Base-by-base conservation (phyloP, 1,140 invertebrate species). In the Aphelenchoides fujianensis region DNA sequence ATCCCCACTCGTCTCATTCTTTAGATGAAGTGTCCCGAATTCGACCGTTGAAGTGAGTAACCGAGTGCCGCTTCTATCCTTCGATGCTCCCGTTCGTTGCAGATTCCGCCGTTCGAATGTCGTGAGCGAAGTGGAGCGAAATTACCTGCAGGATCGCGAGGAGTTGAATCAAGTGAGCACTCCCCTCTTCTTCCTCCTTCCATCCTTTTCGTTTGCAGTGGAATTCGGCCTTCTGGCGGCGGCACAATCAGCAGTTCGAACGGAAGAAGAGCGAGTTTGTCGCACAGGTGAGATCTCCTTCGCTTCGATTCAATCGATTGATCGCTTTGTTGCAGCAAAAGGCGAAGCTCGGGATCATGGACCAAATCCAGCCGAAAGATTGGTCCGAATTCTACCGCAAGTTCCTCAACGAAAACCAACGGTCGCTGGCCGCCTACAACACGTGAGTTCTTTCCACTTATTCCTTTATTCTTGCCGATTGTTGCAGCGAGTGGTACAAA, bases 401-500 rank as follows among this genome's bases (percentile, higher is more conserved):
- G 34, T 82, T 82, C 68, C 59, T 82, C n/a, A 79, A 83, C 48
- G 71, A 77, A 53, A 57, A 70, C 31, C 41, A 70, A 9, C 32
- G 35, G 16, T 30, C 37, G 16, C 70, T 81, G 19, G 52, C 75
- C 19, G 73, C 34, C 12, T 81, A 81, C 59, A 81, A 81, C 54
- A 78, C 67, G 79, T 80, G 54, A 34, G 74, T 54, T 70, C n/a
- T n/a, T n/a, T n/a, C n/a, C n/a, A n/a, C n/a, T n/a, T n/a, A n/a
- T n/a, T n/a, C n/a, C n/a, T n/a, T n/a, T n/a, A 31, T 64, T 34
- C 23, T n/a, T 57, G 2, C 57, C 48, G 30, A n/a, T 36, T 35
- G 30, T 82, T 78, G 52, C n/a, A 81, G 79, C 32, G 75, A 81
- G 74, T 82, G 80, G 80, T 82, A 82, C 57, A 59, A 64, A 12